phyloP scores from a whole-genome alignment of 2,888 invertebrate genomes.

The Tinea pellionella region DNA sequence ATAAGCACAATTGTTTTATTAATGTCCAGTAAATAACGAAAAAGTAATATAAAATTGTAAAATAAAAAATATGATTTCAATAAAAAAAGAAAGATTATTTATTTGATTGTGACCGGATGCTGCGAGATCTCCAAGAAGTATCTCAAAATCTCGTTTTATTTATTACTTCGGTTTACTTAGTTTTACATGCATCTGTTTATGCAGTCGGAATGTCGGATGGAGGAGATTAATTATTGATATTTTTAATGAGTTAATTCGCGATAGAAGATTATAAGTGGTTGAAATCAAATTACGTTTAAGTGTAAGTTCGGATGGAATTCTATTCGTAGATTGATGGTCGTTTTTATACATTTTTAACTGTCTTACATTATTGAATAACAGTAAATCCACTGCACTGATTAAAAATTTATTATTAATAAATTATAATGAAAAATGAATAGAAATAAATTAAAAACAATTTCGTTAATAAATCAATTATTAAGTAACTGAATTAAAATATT shows the following conservation, averaged over 20 bases:
- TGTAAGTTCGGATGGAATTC: too few relatives aligned
- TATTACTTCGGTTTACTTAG: slow-evolving; percentile 1
- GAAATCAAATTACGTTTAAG: not conserved
- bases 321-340: too few relatives aligned
- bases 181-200: not conserved
- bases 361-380: too few relatives aligned
- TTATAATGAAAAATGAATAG: too few relatives aligned
- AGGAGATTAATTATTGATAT: not conserved
- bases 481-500: too few relatives aligned
- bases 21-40: too few relatives aligned
- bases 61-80: not conserved
- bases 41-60: not conserved
- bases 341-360: too few relatives aligned
- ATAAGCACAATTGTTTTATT: too few relatives aligned
- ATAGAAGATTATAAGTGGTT: not conserved
- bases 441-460: too few relatives aligned
- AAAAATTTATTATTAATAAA: too few relatives aligned
- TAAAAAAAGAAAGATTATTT: not conserved
- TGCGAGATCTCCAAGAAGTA: not conserved
- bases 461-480: too few relatives aligned
- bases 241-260: not conserved
- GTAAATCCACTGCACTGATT: too few relatives aligned
- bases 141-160: slow-evolving; percentile 16
- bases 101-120: slow-evolving; percentile 14
- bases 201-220: slow-evolving; percentile 4